Conservation (phyloP, 2,797 vertebrate genomes). For the Macroramphosus scolopax region DNA sequence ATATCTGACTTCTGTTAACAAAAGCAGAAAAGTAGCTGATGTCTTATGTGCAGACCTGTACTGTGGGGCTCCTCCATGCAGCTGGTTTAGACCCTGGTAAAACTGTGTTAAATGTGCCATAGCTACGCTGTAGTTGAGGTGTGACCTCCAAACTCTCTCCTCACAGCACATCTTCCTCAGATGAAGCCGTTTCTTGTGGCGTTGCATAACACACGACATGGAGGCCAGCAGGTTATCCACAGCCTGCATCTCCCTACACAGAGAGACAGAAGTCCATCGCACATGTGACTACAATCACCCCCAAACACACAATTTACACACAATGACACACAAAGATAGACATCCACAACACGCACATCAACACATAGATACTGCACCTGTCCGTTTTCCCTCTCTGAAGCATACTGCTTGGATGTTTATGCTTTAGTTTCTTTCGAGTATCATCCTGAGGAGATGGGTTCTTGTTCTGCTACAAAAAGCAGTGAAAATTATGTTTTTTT, state of each 20-base stretch:
- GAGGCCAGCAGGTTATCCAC: slow-evolving; percentile 61
- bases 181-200: slow-evolving; percentile 61
- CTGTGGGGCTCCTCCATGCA: slow-evolving; percentile 44
- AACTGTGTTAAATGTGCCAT: slow-evolving; percentile 77
- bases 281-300: too few relatives aligned
- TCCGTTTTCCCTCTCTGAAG: slow-evolving; percentile 25
- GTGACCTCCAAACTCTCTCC: slow-evolving; percentile 86
- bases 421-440: slow-evolving; percentile 32
- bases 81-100: slow-evolving; percentile 69
- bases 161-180: slow-evolving; percentile 76
- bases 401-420: slow-evolving; percentile 34
- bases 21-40: too few relatives aligned
- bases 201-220: slow-evolving; percentile 66
- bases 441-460: slow-evolving; percentile 14
- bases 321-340: slow-evolving; percentile 3
- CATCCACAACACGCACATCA: background rate
- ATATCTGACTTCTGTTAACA: slow-evolving; percentile 2
- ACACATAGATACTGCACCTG: slow-evolving; percentile 41
- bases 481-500: background rate
- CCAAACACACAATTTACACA: background rate
- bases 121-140: slow-evolving; percentile 84
- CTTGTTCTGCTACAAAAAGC: slow-evolving; percentile 31
- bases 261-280: background rate
- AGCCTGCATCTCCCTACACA: slow-evolving; percentile 57
- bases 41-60: slow-evolving; percentile 74